Base-by-base conservation (phyloP, 1,140 invertebrate genomes). In the Aphelinus atriplicis region DNA sequence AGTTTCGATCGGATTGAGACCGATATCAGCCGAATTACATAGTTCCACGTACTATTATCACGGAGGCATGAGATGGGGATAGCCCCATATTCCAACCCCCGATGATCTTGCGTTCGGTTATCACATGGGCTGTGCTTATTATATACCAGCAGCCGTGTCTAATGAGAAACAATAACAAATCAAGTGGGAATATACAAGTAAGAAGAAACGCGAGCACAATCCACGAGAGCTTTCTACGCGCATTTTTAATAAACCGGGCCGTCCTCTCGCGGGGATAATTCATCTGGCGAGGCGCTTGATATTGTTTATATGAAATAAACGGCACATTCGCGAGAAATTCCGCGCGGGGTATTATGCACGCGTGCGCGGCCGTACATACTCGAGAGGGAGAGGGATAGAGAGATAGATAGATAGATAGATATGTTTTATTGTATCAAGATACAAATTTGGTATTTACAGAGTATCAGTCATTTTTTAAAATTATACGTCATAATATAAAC, bases 111-210 rank as follows among this genome's bases (percentile, higher is more conserved):
- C 26, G 26, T 0, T 0, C 26, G 26, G 26, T 26, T 26, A 26
- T 26, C 26, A 26, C 26, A 26, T 26, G 26, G 26, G 26, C 26
- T 26, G 26, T 26, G 26, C 26, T 26, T 26, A 26, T 26, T 26
- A 26, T 26, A 26, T 26, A 26, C 26, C 26, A 26, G 26, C 26
- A 26, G 26, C 26, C 26, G 26, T 3, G 45, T 46, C 72, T 68
- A 74, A 68, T 74, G 68, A 74, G 65, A 51, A 50, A 68, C 68
- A 68, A 74, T 74, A 69, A 74, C 65, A 74, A 74, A 74, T 74
- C 65, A 55, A 51, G 65, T 60, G 62, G 64, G 67, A 73, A 67
- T 73, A 73, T 67, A n/a, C 43, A 5, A 48, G 43, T 57, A 72
- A 10, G 53, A 53, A 55, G 48, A 60, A 53, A 70, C 57, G 61